phyloP scores from a whole-genome alignment of 2,888 invertebrate genomes.

The Acleris sparsana region DNA sequence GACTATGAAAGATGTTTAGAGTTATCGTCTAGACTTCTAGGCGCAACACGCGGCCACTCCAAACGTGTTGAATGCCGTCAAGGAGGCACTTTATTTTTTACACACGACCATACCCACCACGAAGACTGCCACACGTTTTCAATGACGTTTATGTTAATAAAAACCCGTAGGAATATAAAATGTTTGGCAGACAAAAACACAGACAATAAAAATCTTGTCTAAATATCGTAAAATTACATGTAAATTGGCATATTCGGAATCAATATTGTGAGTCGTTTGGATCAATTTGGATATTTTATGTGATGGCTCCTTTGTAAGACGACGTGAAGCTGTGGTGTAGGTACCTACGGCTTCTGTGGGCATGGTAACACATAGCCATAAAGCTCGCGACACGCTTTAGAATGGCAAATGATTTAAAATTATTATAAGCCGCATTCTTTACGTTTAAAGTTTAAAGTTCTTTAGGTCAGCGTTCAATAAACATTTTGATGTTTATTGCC shows the following conservation, averaged over 20 bases:
- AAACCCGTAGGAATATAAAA: slow-evolving; percentile 38
- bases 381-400: slow-evolving; percentile 38
- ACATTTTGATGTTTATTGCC: background rate
- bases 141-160: slow-evolving; percentile 41
- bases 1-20: too few relatives aligned
- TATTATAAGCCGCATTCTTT: slow-evolving; percentile 15
- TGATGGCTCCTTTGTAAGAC: slow-evolving; percentile 52
- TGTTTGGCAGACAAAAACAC: slow-evolving; percentile 49
- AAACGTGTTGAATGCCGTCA: slow-evolving; percentile 17
- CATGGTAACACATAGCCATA: slow-evolving; percentile 48
- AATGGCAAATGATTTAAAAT: slow-evolving; percentile 14
- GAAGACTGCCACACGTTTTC: slow-evolving; percentile 23
- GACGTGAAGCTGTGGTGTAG: slow-evolving; percentile 48
- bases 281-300: slow-evolving; percentile 67
- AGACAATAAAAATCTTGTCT: slow-evolving; percentile 57
- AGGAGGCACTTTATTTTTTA: slow-evolving; percentile 25
- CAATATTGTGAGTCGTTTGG: slow-evolving; percentile 60
- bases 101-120: slow-evolving; percentile 20
- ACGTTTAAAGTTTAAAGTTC: slow-evolving; percentile 1
- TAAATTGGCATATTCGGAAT: slow-evolving; percentile 74
- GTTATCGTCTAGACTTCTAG: slow-evolving; percentile 24
- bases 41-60: slow-evolving; percentile 18
- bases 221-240: slow-evolving; percentile 58
- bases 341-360: slow-evolving; percentile 48
- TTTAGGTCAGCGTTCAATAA: background rate